These are phyloP conservation scores for Heterocephalus glaber DNA, from an alignment of 2,113 vertebrate genomes.

Conservation along the genomic window DNA sequence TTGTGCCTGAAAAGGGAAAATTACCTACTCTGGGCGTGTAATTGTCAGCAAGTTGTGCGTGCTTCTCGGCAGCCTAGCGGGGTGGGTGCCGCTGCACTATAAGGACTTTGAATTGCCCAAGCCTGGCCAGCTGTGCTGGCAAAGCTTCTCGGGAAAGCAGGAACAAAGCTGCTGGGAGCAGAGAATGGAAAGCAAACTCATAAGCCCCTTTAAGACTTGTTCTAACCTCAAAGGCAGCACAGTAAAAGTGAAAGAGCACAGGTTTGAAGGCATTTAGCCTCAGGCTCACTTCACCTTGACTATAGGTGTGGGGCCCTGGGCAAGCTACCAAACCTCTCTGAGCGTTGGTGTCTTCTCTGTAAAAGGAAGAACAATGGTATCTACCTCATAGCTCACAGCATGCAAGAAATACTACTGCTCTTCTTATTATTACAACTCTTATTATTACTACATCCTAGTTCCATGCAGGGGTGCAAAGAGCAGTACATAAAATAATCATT, in stretches of 20 bases:
- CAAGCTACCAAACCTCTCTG: neutral
- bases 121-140: neutral
- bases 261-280: neutral
- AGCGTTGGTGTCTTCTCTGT: neutral
- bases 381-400: neutral
- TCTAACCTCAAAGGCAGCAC: neutral
- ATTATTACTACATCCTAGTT: neutral
- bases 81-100: no score
- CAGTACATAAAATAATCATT: neutral
- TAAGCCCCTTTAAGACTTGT: neutral
- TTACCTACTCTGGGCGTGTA: neutral
- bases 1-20: constrained; percentile 37
- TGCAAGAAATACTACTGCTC: neutral
- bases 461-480: neutral
- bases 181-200: constrained; percentile 1
- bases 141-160: neutral
- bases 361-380: neutral
- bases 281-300: neutral
- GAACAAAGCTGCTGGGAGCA: neutral
- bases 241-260: neutral
- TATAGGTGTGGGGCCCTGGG: neutral
- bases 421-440: neutral
- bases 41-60: neutral
- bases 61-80: neutral
- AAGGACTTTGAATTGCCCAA: neutral